Evolutionary conservation across 2,888 invertebrate genomes (phyloP).

Genomic region (Laspeyria flexula): DNA sequence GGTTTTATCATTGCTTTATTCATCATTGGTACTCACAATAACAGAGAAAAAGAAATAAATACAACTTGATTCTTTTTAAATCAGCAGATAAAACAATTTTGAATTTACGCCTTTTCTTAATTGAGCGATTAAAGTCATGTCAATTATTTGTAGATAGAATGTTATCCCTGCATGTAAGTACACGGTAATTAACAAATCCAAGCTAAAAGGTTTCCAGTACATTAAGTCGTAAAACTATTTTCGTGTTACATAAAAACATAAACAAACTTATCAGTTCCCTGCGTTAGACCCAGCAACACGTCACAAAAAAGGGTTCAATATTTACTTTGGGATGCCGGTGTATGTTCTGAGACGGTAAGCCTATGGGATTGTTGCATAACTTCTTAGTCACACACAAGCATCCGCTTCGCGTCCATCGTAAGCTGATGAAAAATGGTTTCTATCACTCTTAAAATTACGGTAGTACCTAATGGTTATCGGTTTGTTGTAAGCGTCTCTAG

Average conservation of each 20-base stretch:
- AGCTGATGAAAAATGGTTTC: background rate
- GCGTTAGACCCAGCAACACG: constrained; percentile 16
- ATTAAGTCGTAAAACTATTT: constrained; percentile 45
- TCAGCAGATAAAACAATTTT: no score
- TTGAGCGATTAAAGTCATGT: no score
- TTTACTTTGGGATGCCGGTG: constrained; percentile 44
- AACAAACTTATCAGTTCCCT: constrained; percentile 56
- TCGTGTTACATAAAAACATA: constrained; percentile 49
- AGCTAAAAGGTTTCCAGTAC: constrained; percentile 48
- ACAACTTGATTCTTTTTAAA: no score
- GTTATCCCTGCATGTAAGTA: constrained; percentile 12
- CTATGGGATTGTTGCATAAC: background rate
- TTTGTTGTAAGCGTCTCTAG: no score
- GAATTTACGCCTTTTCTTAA: no score
- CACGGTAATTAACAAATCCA: constrained; percentile 23
- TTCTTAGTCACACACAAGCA: background rate
- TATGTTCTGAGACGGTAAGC: constrained; percentile 7
- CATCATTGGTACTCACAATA: no score
- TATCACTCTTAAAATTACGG: no score
- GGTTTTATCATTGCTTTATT: no score
- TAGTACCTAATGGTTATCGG: no score
- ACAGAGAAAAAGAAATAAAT: no score
- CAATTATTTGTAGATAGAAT: constrained; percentile 12
- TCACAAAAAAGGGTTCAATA: constrained; percentile 51
- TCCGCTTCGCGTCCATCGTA: background rate